A percentile compares a stretch with the other conserved stretches of the same genome.
Evolutionary conservation across 1,140 invertebrate genomes (phyloP).

Genomic region (Pissodes strobi): DNA sequence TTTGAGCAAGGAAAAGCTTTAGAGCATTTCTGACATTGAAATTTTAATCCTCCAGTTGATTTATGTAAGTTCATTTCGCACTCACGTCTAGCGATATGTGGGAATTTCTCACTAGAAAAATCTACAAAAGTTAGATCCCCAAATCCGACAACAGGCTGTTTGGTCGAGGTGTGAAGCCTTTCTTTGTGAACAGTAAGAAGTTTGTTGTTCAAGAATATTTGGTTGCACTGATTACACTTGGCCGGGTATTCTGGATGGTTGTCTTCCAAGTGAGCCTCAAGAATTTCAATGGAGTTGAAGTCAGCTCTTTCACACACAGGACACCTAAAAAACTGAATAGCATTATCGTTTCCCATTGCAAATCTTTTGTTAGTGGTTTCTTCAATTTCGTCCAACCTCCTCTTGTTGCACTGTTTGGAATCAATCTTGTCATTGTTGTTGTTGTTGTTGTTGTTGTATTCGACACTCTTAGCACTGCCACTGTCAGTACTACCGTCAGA

Average conservation of each 20-base stretch:
- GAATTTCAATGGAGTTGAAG: constrained; percentile 62
- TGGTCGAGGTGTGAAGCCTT: constrained; percentile 39
- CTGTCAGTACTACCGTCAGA: constrained; percentile 56
- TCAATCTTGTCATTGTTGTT: constrained; percentile 54
- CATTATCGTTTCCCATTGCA: constrained; percentile 37
- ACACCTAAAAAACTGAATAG: constrained; percentile 55
- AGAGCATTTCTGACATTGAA: constrained; percentile 72
- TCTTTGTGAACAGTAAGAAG: constrained; percentile 68
- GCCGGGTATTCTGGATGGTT: constrained; percentile 70
- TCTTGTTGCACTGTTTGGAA: constrained; percentile 39
- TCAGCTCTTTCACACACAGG: constrained; percentile 66
- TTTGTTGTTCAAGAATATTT: constrained; percentile 71
- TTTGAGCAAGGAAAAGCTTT: constrained; percentile 75
- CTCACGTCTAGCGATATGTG: constrained; percentile 72
- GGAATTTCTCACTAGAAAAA: constrained; percentile 77
- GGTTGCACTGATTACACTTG: constrained; percentile 70
- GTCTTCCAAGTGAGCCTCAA: constrained; percentile 73
- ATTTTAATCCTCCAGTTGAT: constrained; percentile 65
- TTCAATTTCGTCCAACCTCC: constrained; percentile 41
- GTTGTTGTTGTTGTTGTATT: constrained; percentile 57
- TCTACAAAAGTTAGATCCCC: constrained; percentile 78
- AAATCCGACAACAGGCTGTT: constrained; percentile 63
- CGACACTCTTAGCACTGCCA: constrained; percentile 47
- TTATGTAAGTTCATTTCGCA: constrained; percentile 72
- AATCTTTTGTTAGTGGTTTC: constrained; percentile 39